Evolutionary conservation across 2,888 invertebrate species (phyloP).

Genomic region (Phorcus lineatus): DNA sequence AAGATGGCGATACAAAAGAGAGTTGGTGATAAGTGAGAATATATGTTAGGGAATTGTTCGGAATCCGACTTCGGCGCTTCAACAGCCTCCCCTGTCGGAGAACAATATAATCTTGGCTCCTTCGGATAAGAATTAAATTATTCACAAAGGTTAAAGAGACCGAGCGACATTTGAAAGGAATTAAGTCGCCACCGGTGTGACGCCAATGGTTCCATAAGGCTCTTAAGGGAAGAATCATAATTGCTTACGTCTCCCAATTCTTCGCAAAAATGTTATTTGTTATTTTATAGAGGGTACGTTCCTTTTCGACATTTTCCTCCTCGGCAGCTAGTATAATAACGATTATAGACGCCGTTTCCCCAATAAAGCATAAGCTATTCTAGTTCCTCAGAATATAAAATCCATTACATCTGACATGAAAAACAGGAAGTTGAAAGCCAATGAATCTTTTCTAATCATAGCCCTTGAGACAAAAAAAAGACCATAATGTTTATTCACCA

Average conservation of each 20-base stretch:
- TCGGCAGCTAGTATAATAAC: conserved; percentile 24
- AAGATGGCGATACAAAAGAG: neutral
- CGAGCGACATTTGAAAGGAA: neutral
- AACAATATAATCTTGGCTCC: neutral
- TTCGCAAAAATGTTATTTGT: conserved; percentile 14
- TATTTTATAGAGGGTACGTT: neutral
- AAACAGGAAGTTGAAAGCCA: no score
- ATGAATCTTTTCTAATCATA: no score
- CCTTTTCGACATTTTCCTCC: neutral
- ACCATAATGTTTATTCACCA: no score
- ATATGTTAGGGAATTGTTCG: no score
- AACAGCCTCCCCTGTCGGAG: neutral
- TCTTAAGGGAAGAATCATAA: neutral
- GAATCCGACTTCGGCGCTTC: no score
- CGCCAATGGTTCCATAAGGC: neutral
- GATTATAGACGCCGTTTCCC: conserved; percentile 32
- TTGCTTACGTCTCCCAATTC: neutral
- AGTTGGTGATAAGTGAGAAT: no score
- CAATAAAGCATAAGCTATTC: neutral
- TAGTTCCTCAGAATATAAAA: neutral
- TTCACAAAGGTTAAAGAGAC: conserved; percentile 12
- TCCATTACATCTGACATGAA: neutral
- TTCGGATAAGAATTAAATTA: neutral
- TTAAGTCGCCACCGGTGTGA: neutral
- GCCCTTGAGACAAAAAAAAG: no score